Evolutionary conservation across 2,797 vertebrate genomes (phyloP).

Genomic region (Furcifer pardalis): DNA sequence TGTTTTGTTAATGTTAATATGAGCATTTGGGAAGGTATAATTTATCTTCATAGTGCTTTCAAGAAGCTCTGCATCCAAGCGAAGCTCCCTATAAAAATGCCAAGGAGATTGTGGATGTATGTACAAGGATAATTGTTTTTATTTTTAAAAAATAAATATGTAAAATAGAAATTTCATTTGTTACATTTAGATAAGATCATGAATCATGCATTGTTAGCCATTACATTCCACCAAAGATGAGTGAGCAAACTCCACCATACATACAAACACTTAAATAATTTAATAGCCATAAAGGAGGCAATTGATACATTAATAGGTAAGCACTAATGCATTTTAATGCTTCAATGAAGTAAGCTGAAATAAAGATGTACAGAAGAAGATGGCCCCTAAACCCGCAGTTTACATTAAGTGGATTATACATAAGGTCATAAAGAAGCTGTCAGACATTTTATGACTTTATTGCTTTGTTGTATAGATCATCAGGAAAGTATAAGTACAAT

Average conservation of each 20-base stretch:
- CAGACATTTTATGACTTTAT: constrained; percentile 21
- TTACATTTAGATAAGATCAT: constrained; percentile 27
- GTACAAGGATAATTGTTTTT: neutral
- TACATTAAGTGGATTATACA: constrained; percentile 6
- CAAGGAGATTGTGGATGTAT: neutral
- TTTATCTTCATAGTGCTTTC: neutral
- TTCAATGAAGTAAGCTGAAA: constrained; percentile 36
- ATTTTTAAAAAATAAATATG: neutral
- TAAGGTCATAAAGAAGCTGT: constrained; percentile 27
- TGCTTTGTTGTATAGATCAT: constrained; percentile 30
- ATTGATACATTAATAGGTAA: constrained; percentile 39
- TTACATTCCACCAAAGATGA: constrained; percentile 23
- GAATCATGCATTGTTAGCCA: constrained; percentile 26
- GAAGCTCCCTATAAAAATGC: neutral
- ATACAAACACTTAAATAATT: constrained; percentile 43
- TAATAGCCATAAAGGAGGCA: constrained; percentile 40
- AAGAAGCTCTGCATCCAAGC: neutral
- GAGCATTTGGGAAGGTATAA: neutral
- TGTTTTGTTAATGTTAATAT: neutral
- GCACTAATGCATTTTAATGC: constrained; percentile 37
- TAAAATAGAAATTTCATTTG: neutral
- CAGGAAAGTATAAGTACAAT: constrained; percentile 30
- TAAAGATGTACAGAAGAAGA: constrained; percentile 20
- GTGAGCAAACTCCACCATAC: constrained; percentile 16
- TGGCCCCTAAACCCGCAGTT: constrained; percentile 11